Evolutionary conservation across 2,888 invertebrate genomes (phyloP).

Genomic region (Tridacna gigas): DNA sequence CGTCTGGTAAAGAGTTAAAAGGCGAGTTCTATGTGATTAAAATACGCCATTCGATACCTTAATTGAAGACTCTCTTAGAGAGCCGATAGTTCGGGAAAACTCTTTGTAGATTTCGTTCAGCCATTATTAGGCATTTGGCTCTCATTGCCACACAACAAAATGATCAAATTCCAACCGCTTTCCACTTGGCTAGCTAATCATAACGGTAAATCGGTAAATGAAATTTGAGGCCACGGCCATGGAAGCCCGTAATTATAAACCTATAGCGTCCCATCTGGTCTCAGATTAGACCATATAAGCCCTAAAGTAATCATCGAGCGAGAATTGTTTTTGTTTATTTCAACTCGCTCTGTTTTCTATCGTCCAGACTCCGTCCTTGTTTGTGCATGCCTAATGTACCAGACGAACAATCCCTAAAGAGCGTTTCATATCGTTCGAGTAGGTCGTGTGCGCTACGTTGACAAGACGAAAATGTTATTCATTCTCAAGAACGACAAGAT

Average conservation of each 20-base stretch:
- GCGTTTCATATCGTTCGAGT: conserved; percentile 25
- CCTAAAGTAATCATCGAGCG: conserved; percentile 16
- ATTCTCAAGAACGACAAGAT: conserved; percentile 11
- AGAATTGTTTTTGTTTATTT: conserved; percentile 49
- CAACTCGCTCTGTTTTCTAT: conserved; percentile 32
- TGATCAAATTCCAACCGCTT: conserved; percentile 54
- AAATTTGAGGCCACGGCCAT: conserved; percentile 64
- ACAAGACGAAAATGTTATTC: conserved; percentile 7
- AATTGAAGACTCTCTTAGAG: conserved; percentile 67
- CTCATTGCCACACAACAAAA: conserved; percentile 45
- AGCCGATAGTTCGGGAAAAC: conserved; percentile 32
- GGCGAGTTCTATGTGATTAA: conserved; percentile 62
- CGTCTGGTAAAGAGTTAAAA: not conserved
- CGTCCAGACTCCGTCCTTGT: conserved; percentile 20
- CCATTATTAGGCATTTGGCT: conserved; percentile 25
- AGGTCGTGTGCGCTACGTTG: conserved; percentile 30
- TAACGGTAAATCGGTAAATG: conserved; percentile 66
- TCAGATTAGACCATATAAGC: conserved; percentile 41
- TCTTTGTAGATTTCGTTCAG: conserved; percentile 44
- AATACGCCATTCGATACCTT: conserved; percentile 71
- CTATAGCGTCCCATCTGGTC: conserved; percentile 61
- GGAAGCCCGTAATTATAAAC: conserved; percentile 58
- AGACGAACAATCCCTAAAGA: conserved; percentile 22
- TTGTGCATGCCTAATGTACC: conserved; percentile 51
- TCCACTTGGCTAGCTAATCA: conserved; percentile 55